Percentiles rank a stretch among this genome's conserved stretches.
These are phyloP conservation scores for Crotophaga sulcirostris DNA, from an alignment of 2,113 vertebrate genomes.

Conservation along the genomic window DNA sequence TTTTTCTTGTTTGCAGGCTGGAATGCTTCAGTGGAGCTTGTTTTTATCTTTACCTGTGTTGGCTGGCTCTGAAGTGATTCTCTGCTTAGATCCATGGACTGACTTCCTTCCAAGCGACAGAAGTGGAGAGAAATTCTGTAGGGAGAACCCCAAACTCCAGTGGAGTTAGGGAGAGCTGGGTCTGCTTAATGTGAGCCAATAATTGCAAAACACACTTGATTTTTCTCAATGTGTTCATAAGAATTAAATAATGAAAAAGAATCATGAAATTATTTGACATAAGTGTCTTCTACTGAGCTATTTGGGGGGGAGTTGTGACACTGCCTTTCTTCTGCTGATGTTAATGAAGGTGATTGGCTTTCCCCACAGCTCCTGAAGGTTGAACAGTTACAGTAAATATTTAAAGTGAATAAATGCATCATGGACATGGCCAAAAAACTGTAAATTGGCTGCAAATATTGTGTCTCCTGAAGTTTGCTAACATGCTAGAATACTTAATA, in stretches of 20 bases:
- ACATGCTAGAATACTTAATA: neutral
- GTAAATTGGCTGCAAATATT: neutral
- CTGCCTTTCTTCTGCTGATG: neutral
- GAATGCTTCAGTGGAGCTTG: neutral
- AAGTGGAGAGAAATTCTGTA: neutral
- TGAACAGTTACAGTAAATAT: neutral
- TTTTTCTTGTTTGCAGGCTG: neutral
- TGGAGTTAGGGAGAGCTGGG: neutral
- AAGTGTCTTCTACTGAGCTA: neutral
- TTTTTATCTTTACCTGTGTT: neutral
- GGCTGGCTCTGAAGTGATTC: constrained; percentile 3
- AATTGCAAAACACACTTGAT: neutral
- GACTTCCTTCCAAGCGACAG: neutral
- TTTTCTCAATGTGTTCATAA: neutral
- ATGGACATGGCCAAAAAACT: neutral
- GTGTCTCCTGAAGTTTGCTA: neutral
- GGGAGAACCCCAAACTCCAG: neutral
- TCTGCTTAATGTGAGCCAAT: neutral
- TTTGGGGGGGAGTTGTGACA: neutral
- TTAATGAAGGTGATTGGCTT: neutral
- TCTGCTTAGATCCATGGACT: neutral
- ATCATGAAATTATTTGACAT: neutral
- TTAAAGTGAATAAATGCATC: neutral
- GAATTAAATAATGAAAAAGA: neutral
- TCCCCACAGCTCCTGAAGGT: neutral